Conservation (phyloP, 2,113 vertebrate genomes). For the Pelodiscus sinensis region DNA sequence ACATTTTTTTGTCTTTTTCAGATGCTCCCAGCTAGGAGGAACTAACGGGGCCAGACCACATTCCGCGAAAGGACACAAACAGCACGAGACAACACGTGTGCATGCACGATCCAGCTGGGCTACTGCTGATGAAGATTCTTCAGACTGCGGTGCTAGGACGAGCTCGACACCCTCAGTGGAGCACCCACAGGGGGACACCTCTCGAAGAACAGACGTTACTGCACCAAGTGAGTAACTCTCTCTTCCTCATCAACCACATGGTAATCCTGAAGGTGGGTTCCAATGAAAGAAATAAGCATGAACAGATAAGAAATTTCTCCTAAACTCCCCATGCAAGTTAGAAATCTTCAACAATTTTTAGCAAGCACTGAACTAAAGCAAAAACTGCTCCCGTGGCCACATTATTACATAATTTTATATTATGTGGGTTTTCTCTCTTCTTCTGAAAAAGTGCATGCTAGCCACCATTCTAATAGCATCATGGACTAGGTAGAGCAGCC, state of each 20-base stretch:
- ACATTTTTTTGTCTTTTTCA: too few species aligned
- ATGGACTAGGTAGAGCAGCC: neutral
- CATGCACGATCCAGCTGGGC: too few species aligned
- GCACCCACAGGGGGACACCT: too few species aligned
- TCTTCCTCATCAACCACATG: neutral
- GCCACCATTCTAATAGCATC: neutral
- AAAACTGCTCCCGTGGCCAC: neutral
- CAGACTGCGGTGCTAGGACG: too few species aligned
- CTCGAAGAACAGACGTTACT: too few species aligned
- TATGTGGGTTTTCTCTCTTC: neutral
- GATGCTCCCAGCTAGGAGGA: too few species aligned
- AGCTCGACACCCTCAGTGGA: too few species aligned
- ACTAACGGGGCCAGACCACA: too few species aligned
- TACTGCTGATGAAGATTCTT: too few species aligned
- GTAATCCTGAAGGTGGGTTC: neutral
- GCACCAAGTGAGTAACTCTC: too few species aligned
- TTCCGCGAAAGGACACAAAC: too few species aligned
- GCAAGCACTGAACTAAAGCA: neutral
- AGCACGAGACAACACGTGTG: too few species aligned
- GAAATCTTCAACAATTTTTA: neutral
- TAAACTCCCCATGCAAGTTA: neutral
- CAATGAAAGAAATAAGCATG: neutral
- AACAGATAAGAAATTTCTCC: constrained; percentile 39
- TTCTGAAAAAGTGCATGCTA: neutral
- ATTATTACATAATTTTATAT: neutral